Percentiles rank a stretch among this genome's conserved stretches.
Conservation (phyloP, 2,888 invertebrate genomes). For the Ditula angustiorana region DNA sequence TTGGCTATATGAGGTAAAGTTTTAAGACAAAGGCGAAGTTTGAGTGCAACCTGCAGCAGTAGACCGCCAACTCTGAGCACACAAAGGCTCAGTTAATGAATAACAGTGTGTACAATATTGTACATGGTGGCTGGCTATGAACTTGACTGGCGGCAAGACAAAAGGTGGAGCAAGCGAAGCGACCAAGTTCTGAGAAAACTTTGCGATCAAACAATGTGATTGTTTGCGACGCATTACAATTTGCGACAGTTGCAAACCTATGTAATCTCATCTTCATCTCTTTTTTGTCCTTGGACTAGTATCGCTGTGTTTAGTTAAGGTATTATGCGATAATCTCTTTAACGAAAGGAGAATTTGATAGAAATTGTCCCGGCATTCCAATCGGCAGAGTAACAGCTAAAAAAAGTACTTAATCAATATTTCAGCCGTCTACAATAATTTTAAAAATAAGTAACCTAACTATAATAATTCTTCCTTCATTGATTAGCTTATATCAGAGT, state of each 20-base stretch:
- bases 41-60: slow-evolving; percentile 59
- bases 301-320: not conserved
- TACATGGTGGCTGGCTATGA: slow-evolving; percentile 30
- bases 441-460: no score
- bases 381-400: no score
- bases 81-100: slow-evolving; percentile 60
- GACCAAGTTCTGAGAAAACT: slow-evolving; percentile 21
- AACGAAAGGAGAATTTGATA: not conserved
- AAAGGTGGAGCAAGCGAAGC: slow-evolving; percentile 22
- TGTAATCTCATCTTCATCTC: not conserved
- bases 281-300: not conserved
- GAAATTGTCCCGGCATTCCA: not conserved
- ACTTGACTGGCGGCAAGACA: slow-evolving; percentile 36
- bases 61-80: slow-evolving; percentile 58
- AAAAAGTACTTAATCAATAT: no score
- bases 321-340: not conserved
- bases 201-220: slow-evolving; percentile 14
- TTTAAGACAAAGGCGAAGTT: slow-evolving; percentile 69
- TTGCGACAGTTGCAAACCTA: not conserved
- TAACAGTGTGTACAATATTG: slow-evolving; percentile 49
- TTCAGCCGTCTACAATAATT: no score
- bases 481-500: no score
- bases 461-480: no score
- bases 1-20: slow-evolving; percentile 56
- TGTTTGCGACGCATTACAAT: slow-evolving; percentile 3